Conservation (phyloP, 1,140 invertebrate genomes). For the Cephus cinctus region DNA sequence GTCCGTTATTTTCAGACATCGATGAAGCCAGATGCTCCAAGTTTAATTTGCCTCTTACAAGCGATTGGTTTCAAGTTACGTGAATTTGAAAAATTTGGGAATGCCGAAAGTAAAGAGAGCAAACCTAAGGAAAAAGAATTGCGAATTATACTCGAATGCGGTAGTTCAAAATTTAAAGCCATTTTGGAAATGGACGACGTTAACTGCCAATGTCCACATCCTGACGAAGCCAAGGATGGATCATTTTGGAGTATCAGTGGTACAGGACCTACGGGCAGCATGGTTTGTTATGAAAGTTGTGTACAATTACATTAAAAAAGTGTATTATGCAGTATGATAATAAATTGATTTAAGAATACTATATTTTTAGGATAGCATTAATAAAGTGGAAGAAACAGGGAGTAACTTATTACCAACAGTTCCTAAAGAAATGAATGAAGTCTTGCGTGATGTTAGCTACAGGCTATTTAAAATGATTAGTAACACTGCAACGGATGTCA, state of each 20-base stretch:
- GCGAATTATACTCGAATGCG: conserved; percentile 36
- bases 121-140: conserved; percentile 24
- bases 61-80: conserved; percentile 37
- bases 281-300: too few relatives aligned
- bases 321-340: background rate
- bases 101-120: background rate
- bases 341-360: conserved; percentile 5
- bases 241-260: conserved; percentile 46
- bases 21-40: conserved; percentile 32
- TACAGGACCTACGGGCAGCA: conserved; percentile 24
- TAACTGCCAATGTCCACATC: conserved; percentile 35
- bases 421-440: conserved; percentile 27
- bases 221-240: conserved; percentile 29
- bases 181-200: conserved; percentile 36
- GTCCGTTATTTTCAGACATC: conserved; percentile 9
- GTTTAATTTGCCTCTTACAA: conserved; percentile 34
- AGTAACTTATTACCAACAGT: conserved; percentile 38
- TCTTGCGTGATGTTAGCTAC: conserved; percentile 30
- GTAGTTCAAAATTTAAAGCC: conserved; percentile 38
- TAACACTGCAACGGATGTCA: conserved; percentile 19
- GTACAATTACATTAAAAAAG: conserved; percentile 1
- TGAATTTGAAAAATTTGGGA: conserved; percentile 32
- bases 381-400: conserved; percentile 40
- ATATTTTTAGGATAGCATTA: conserved; percentile 30
- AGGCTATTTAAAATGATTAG: conserved; percentile 35